Base-by-base conservation (phyloP, 2,113 vertebrate species). In the Indicator indicator region DNA sequence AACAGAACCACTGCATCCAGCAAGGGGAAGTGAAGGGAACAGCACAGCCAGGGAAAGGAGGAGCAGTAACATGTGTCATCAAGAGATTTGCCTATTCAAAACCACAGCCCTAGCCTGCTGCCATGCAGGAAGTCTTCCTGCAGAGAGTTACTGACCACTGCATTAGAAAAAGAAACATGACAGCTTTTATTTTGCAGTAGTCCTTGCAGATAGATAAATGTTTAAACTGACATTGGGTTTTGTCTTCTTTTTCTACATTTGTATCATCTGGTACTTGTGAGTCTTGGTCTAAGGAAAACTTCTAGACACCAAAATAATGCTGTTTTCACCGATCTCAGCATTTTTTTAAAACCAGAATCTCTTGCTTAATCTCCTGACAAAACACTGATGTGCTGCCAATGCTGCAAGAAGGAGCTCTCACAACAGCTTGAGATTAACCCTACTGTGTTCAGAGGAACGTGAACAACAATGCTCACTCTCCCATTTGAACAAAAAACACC, bases 311-410 rank as follows among this genome's bases (percentile, higher is more conserved):
- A 36, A 76, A 91, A 70, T 24, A 76, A 89, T 19, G 23, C 15
- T 69, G 44, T 79, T 92, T 79, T 89, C 74, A 83, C 46, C 40
- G 58, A 48, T 58, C 44, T 62, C 14, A 3, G 58, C 20, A 32
- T 36, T 93, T 75, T 69, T 68, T 74, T 19, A 52, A 44, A 72
- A 54, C 55, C 1, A 8, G 27, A n/a, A 69, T 65, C 40, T 73
- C 82, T 91, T 93, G 74, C 82, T 58, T 82, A 76, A 95, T 84
- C 63, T 92, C 42, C 67, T 63, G 50, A 91, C 62, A 44, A 94
- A 94, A 83, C 56, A 62, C 63, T 36, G 20, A 44, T 55, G 44
- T 69, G 40, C 65, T 96, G 93, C 89, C 93, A 87, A 9, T 12
- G 40, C 48, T 60, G 68, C 81, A 78, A 26, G 38, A 75, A 91